phyloP scores from a whole-genome alignment of 2,113 vertebrate genomes.

The Polyodon spathula region DNA sequence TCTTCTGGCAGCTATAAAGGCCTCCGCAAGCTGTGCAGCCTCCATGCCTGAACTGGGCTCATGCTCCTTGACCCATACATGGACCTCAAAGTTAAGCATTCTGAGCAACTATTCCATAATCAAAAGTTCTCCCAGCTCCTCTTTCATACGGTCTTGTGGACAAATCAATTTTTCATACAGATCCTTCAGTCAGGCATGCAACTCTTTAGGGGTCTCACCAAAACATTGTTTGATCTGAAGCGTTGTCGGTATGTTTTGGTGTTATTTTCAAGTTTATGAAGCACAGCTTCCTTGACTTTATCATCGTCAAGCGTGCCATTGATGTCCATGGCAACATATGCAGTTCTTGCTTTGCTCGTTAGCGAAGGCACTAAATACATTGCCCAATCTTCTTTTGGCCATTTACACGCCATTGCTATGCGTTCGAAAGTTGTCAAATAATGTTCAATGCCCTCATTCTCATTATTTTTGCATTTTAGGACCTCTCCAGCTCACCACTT shows the following conservation, averaged over 20 bases:
- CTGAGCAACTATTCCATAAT: conserved; percentile 13
- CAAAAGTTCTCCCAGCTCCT: conserved; percentile 12
- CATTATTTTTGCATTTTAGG: conserved; percentile 3
- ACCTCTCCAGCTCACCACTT: conserved; percentile 3
- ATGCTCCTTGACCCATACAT: conserved; percentile 13
- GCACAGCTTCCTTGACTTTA: too few species aligned
- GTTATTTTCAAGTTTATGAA: too few species aligned
- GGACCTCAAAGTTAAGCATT: conserved; percentile 11
- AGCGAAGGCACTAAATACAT: conserved; percentile 3
- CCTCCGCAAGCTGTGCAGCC: conserved; percentile 7
- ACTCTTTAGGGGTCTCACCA: conserved; percentile 12
- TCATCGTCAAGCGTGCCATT: background rate
- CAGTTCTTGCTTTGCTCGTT: conserved; percentile 11
- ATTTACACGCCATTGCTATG: conserved; percentile 8
- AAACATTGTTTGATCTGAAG: background rate
- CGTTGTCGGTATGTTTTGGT: too few species aligned
- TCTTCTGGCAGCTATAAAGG: conserved; percentile 4
- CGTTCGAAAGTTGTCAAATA: background rate
- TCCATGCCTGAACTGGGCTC: conserved; percentile 6
- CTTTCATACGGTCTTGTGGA: background rate
- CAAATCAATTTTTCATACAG: conserved; percentile 13
- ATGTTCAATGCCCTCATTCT: conserved; percentile 6
- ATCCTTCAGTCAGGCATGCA: conserved; percentile 8
- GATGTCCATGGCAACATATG: conserved; percentile 11
- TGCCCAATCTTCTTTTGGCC: conserved; percentile 9